Evolutionary conservation across 2,888 invertebrate genomes (phyloP).

Genomic region (Harpalus rufipes): DNA sequence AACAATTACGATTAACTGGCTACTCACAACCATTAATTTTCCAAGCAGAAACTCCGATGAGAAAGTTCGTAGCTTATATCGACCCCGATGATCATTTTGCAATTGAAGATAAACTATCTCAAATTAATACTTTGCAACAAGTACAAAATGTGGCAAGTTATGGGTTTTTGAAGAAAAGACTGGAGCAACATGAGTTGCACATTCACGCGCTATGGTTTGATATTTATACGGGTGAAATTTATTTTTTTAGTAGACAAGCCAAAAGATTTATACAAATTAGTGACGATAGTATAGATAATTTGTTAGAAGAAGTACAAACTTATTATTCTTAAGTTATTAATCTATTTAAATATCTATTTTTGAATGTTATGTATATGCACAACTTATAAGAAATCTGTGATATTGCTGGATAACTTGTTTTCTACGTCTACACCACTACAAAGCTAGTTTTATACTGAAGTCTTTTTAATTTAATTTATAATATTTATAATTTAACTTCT

Average conservation of each 20-base stretch:
- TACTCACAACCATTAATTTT: slow-evolving; percentile 88
- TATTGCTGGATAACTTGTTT: neutral
- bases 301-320: slow-evolving; percentile 87
- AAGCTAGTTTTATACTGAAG: neutral
- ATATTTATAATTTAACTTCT: slow-evolving; percentile 14
- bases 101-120: slow-evolving; percentile 95
- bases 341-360: neutral
- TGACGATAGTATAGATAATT: slow-evolving; percentile 86
- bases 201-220: slow-evolving; percentile 99
- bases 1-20: slow-evolving; percentile 82
- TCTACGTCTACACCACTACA: neutral
- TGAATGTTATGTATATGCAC: slow-evolving; percentile 14
- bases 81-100: slow-evolving; percentile 94
- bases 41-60: slow-evolving; percentile 90
- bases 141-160: slow-evolving; percentile 95
- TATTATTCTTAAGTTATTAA: slow-evolving; percentile 84
- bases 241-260: slow-evolving; percentile 93
- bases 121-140: slow-evolving; percentile 95
- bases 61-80: slow-evolving; percentile 95
- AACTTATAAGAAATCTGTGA: slow-evolving; percentile 40
- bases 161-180: slow-evolving; percentile 90
- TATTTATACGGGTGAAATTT: slow-evolving; percentile 97
- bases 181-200: slow-evolving; percentile 90
- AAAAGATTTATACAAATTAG: slow-evolving; percentile 93
- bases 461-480: slow-evolving; percentile 20